Evolutionary conservation across 2,888 invertebrate genomes (phyloP), one percentile per base, ranked within the genome.

Genomic region (Microctonus brassicae): DNA sequence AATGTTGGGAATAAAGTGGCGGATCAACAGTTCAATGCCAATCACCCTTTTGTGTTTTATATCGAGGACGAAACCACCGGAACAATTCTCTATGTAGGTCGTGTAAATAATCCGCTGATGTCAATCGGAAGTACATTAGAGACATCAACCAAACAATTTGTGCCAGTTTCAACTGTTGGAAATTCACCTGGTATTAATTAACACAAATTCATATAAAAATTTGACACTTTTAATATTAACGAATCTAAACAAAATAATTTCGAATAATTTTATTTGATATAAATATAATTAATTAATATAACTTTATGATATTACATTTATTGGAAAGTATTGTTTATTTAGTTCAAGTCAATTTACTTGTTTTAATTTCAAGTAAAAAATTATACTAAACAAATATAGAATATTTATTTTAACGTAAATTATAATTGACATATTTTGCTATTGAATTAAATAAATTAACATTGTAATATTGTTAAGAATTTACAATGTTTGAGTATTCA

Each of bases 1-100:
- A 89, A 92, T 58, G 87, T 95, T 47, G 92, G 90, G 11, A 94
- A 94, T 86, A 94, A 94, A 87, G 93, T 94, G 79, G 93, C 90
- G 42, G 89, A 89, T 4, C 86, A 88, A 70, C 90, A 91, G 69
- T 93, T 95, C 82, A 89, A 91, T 55, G 94, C 92, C 1, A 91
- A 92, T 82, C 93, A 91, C 75, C 95, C 95, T 0, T 95, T 95
- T 88, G 81, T 95, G 66, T 94, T 95, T 88, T 93, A 93, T 85
- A 93, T 95, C 74, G 93, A 94, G 82, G 95, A 95, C 79, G 93
- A 94, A 79, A 88, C 88, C 0, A 93, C 92, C 0, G 91, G 92
- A n/a, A 93, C 93, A 42, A 90, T 94, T 62, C 87, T 95, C 26
- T 94, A 94, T 87, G 91, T 93, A 34, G 95, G 95, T 36, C 91